Evolutionary conservation across 2,113 vertebrate genomes (phyloP).

Genomic region (Columba livia): DNA sequence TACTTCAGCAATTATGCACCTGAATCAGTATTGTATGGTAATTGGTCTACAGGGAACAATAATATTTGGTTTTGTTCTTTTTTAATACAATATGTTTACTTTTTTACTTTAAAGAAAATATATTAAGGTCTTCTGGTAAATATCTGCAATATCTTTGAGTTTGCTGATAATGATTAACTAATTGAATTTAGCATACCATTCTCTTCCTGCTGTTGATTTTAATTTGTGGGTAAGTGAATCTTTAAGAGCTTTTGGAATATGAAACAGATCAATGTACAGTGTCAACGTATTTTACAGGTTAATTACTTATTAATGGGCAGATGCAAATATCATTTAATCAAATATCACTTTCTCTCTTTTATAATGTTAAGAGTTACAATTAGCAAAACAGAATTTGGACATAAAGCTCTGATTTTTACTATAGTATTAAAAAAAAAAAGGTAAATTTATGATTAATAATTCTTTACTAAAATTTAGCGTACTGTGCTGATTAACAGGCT

Average conservation of each 20-base stretch:
- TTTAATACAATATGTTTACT: background rate
- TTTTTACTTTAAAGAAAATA: background rate
- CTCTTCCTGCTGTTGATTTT: background rate
- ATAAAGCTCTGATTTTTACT: background rate
- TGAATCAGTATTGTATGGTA: background rate
- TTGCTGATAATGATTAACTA: background rate
- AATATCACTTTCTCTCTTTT: background rate
- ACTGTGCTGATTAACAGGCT: background rate
- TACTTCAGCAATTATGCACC: background rate
- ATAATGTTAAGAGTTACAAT: background rate
- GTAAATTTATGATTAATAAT: background rate
- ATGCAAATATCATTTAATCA: background rate
- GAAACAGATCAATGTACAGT: background rate
- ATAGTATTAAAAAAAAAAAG: background rate
- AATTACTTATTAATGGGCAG: background rate
- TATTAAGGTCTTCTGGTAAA: background rate
- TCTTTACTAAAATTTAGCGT: background rate
- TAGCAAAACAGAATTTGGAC: background rate
- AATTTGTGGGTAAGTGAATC: background rate
- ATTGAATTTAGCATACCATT: background rate
- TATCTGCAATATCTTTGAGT: background rate
- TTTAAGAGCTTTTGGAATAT: background rate
- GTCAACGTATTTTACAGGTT: background rate
- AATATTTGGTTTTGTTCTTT: background rate
- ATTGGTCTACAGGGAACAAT: background rate